Evolutionary conservation across 2,113 vertebrate genomes (phyloP), one percentile per base, ranked within the genome.

Genomic region (Heteronetta atricapilla): DNA sequence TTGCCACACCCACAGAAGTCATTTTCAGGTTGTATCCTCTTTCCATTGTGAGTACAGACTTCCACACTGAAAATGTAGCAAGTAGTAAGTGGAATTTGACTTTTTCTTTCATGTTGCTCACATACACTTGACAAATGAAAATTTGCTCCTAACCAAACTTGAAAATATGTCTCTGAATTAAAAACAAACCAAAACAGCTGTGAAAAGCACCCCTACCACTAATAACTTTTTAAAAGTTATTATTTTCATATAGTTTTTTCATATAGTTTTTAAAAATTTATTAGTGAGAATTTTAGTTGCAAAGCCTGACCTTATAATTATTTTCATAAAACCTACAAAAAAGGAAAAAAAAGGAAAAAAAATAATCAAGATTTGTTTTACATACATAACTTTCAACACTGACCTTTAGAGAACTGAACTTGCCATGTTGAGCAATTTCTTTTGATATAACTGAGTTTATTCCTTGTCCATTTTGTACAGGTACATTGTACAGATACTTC

Each of bases 51-150:
- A 3, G 2, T 83, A 60, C 34, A 38, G 18, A 28, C 44, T 95
- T 88, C 29, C 53, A 69, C 62, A 42, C 17, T 93, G 50, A 86
- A 94, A 42, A 31, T 36, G 23, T 28, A 93, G 31, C 21, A 93
- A 94, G 28, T 19, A 94, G 33, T 53, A 81, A 80, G 52, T 88
- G 48, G 40, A 88, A 86, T 82, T 31, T 91, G 74, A 86, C 79
- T 75, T 80, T 94, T 89, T 82, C 75, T 75, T 79, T 60, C 21
- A 11, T 74, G 74, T 59, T 82, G 13, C 6, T 48, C 25, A 92
- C 80, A 90, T 55, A 82, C 10, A 9, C 36, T 22, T 53, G 59
- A 56, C 55, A 64, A 0, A 1, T 67, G 62, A 58, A 34, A 74
- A 86, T 89, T 87, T 46, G 31, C 70, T 94, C 40, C 55, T 50